Base-by-base conservation (phyloP, 2,888 invertebrate genomes). In the Fragum sueziense region DNA sequence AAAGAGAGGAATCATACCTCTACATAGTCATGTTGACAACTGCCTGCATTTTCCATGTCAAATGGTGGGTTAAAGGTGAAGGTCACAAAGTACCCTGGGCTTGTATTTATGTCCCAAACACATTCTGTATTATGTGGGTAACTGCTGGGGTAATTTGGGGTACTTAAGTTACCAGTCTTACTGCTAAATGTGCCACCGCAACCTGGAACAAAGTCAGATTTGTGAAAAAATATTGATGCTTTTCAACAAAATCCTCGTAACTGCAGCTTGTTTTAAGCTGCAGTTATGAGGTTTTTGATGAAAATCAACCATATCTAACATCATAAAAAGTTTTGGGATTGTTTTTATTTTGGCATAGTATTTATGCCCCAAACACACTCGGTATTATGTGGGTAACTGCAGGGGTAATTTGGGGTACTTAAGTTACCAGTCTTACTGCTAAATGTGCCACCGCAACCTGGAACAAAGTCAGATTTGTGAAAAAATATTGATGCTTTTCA, bases 331-430 rank as follows among this genome's bases (percentile, higher is more conserved):
- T n/a, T n/a, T n/a, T n/a, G n/a, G n/a, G n/a, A n/a, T n/a, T n/a
- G n/a, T n/a, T n/a, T n/a, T n/a, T 96, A 97, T 74, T 96, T 97
- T 91, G 96, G 96, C 6, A 97, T 97, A 0, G 98, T 99, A 2
- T 97, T 96, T 54, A 99, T 96, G 90, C 96, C 96, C 99, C 99
- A 99, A 54, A 97, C 95, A 93, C 99, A 99, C 89, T 98, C 97
- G 89, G 97, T 97, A 91, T 97, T 97, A 0, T 97, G 96, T 86
- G 97, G 96, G 93, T 99, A 99, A 89, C 98, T 97, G 86, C 97
- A 96, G 0, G 99, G 99, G 93, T 97, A 99, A 94, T 98, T 98
- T 0, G 99, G 99, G 0, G 98, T 98, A 91, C 98, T 97, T 80
- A 99, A 93, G 85, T 97, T 76, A 57, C 96, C 96, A 27, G 93